Evolutionary conservation across 2,113 vertebrate species (phyloP), one percentile per base, ranked within the genome.

Genomic region (Suncus etruscus): DNA sequence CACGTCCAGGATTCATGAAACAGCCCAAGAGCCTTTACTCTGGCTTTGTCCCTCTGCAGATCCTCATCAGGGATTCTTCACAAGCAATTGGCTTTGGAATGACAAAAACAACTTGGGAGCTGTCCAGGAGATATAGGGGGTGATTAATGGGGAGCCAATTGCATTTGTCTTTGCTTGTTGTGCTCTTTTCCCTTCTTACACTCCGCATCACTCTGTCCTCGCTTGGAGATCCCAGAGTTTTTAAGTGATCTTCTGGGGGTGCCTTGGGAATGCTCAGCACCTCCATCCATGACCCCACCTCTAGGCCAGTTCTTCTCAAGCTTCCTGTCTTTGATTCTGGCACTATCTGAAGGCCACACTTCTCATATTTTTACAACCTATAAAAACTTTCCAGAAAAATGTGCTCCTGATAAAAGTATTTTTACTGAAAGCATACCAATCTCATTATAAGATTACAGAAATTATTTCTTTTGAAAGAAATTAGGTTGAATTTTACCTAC

Each of bases 371-470:
- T 86, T 80, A 90, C 8, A 86, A n/a, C 50, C 73, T 68, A 81
- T 8, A 78, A 78, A 73, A 73, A 72, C 54, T 29, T 87, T 45
- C 14, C 47, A 87, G 32, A 87, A 81, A 83, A 91, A 61, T n/a
- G 27, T 79, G 66, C 79, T 94, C 51, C 89, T 83, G 81, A 93
- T 92, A 90, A 92, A 39, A 80, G 73, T 73, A 74, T 27, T 95
- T 92, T 83, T 88, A 80, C 81, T 84, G 92, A 88, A 95, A 83
- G 84, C 80, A 93, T 47, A 77, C 83, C 95, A 86, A 48, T 58
- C 89, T 90, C 88, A 89, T 89, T 79, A 61, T 79, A 80, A 80
- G 76, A 68, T 86, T 90, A 27, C 58, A 69, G 65, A 90, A 83
- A 90, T 83, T 31, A 91, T 78, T 95, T 95, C 25, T 65, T 69